phyloP scores from a whole-genome alignment of 2,113 vertebrate genomes.

The Sardina pilchardus region DNA sequence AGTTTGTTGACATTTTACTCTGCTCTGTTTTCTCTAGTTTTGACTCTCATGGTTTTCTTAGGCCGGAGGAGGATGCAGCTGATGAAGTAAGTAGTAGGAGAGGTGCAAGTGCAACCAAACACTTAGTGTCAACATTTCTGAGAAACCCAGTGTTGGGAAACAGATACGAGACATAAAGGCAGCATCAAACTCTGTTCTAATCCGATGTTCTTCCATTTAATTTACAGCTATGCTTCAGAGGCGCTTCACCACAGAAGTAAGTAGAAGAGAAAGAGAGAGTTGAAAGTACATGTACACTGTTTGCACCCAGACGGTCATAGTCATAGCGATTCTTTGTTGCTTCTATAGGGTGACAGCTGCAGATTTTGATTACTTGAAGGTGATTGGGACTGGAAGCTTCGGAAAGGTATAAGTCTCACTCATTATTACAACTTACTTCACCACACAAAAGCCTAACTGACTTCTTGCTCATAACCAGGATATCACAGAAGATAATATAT shows the following conservation, averaged over 20 bases:
- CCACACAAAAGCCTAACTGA: not conserved
- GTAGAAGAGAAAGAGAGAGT: not conserved
- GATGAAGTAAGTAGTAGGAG: constrained; percentile 40
- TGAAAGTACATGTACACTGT: not conserved
- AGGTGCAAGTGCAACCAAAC: not conserved
- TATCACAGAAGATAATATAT: not conserved
- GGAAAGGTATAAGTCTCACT: constrained; percentile 65
- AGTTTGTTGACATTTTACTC: not conserved
- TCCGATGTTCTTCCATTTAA: constrained; percentile 22
- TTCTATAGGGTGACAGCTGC: constrained; percentile 68
- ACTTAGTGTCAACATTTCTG: not conserved
- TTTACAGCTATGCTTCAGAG: constrained; percentile 35
- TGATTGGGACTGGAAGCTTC: constrained; percentile 79
- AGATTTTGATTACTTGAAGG: constrained; percentile 77
- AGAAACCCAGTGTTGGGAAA: not conserved
- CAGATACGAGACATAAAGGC: not conserved
- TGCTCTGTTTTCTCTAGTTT: constrained; percentile 27
- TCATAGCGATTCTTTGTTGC: not conserved
- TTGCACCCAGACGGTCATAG: not conserved
- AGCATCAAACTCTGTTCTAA: constrained; percentile 16
- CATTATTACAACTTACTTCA: too few relatives aligned
- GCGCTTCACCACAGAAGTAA: constrained; percentile 16
- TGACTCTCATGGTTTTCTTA: constrained; percentile 25
- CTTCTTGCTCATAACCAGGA: not conserved
- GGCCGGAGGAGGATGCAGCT: constrained; percentile 36